Evolutionary conservation across 1,140 invertebrate genomes (phyloP).

Genomic region (Drosophila albomicans): DNA sequence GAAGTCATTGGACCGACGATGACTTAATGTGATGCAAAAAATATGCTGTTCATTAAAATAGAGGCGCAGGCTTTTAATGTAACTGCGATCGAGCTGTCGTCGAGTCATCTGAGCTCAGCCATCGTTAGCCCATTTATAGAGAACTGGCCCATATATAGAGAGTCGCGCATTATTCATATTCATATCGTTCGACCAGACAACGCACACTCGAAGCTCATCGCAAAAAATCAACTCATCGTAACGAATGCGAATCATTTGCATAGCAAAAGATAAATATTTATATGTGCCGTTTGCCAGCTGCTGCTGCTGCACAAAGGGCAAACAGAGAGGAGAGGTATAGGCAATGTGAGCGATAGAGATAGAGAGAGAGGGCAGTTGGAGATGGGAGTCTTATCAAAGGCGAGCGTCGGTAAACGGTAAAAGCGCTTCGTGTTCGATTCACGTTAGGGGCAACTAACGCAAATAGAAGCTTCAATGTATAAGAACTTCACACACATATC

Average conservation of each 20-base stretch:
- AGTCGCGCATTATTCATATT: slow-evolving; percentile 4
- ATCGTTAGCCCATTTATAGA: slow-evolving; percentile 61
- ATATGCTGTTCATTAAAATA: slow-evolving; percentile 37
- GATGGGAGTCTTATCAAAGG: slow-evolving; percentile 34
- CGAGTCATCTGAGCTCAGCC: slow-evolving; percentile 1
- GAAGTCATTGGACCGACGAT: slow-evolving; percentile 12
- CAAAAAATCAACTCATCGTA: slow-evolving; percentile 18
- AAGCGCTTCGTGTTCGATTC: slow-evolving; percentile 24
- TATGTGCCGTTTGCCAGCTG: slow-evolving; percentile 7
- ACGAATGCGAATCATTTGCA: slow-evolving; percentile 42
- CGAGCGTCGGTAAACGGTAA: slow-evolving; percentile 29
- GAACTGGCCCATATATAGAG: slow-evolving; percentile 36
- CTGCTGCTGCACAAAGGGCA: slow-evolving; percentile 5
- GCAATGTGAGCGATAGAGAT: background rate
- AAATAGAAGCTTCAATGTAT: slow-evolving; percentile 38
- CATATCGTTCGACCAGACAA: background rate
- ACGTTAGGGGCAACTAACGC: slow-evolving; percentile 14
- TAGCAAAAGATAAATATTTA: slow-evolving; percentile 50
- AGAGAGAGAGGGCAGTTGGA: background rate
- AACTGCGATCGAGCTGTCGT: slow-evolving; percentile 13
- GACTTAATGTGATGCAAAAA: slow-evolving; percentile 40
- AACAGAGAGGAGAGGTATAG: background rate
- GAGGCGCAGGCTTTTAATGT: slow-evolving; percentile 1
- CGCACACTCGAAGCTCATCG: slow-evolving; percentile 10
- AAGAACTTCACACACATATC: slow-evolving; percentile 2